Evolutionary conservation across 2,113 vertebrate species (phyloP), one percentile per base, ranked within the genome.

Genomic region (Tricholaema leucomelas): DNA sequence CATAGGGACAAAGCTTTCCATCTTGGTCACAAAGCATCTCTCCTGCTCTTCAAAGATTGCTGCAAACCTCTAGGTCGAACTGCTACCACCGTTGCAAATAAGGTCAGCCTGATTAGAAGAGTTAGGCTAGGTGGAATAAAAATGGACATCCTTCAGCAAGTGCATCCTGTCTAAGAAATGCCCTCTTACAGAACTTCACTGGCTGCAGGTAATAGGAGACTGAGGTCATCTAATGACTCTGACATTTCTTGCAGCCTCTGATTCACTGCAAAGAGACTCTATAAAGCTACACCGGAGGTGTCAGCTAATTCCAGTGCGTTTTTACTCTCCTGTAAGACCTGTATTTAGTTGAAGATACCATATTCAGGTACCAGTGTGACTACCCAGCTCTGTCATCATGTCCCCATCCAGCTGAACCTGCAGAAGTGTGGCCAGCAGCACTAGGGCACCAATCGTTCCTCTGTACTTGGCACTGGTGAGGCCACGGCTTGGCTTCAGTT

Each of bases 81-180:
- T 4, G 2, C 58, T 44, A 12, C 42, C 0, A 0, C 31, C 0
- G 2, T 2, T 50, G 70, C 63, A 89, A 93, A 77, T 77, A 86
- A 94, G 81, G 75, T 79, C 84, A 85, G 67, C 28, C 42, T 85
- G 92, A 95, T 92, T 83, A 90, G 80, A 87, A 80, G 23, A 66
- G 71, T 55, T 79, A 79, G 60, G 80, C 56, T 14, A 79, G 52
- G 33, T 71, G 64, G 46, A 81, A 59, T 52, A 55, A 70, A 94
- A 94, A 66, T 2, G 52, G 64, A 28, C 36, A n/a, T 7, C 17
- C 63, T 84, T 85, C 81, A 79, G 78, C 42, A 60, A 88, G 61
- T 1, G 20, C 33, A 38, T 58, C 56, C 73, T 24, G 2, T 23
- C 40, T 70, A 88, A 79, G 81, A 90, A 88, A 76, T 21, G 84